Evolutionary conservation across 2,797 vertebrate genomes (phyloP), one percentile per base, ranked within the genome.

Genomic region (Schizopygopsis malacanthus): DNA sequence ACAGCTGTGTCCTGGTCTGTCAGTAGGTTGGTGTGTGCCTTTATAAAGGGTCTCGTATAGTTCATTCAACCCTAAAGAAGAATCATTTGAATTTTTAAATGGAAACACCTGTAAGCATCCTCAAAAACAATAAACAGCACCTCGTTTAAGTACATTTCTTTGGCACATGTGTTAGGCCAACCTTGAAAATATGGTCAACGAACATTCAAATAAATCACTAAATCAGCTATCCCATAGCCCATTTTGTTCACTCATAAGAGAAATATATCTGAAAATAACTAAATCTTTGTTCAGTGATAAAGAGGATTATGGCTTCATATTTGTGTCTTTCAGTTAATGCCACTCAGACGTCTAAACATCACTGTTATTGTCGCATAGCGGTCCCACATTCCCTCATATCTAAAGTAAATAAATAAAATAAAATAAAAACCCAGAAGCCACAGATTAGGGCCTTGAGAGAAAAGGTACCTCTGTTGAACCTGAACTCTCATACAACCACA

Each of bases 401-500:
- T 43, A 72, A 18, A 56, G 28, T 33, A 33, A 33, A 33, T 33
- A 33, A 75, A 25, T 50, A 0, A 6, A 63, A 63, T 12, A 11
- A 63, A 28, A 67, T 37, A 37, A 47, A 69, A 69, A 37, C 73
- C 54, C 37, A 43, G 59, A 77, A 41, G 56, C 15, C 59, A 54
- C 70, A 84, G 20, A 45, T 84, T 71, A 73, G 56, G 69, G 65
- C 83, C 39, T 83, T 82, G 84, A 84, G 81, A 83, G 71, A 85
- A 85, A 89, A 86, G 25, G 10, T 45, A 86, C 47, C 45, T 73
- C 81, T 79, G 79, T 81, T 89, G 65, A 79, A 81, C 77, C 71
- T 67, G 43, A 89, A 73, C 79, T 78, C 80, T 70, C 63, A 50
- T 54, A 72, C 54, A 85, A 52, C 13, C 45, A 71, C 22, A 3